Conservation (phyloP, 1,140 invertebrate genomes). For the Bilobella aurantiaca region DNA sequence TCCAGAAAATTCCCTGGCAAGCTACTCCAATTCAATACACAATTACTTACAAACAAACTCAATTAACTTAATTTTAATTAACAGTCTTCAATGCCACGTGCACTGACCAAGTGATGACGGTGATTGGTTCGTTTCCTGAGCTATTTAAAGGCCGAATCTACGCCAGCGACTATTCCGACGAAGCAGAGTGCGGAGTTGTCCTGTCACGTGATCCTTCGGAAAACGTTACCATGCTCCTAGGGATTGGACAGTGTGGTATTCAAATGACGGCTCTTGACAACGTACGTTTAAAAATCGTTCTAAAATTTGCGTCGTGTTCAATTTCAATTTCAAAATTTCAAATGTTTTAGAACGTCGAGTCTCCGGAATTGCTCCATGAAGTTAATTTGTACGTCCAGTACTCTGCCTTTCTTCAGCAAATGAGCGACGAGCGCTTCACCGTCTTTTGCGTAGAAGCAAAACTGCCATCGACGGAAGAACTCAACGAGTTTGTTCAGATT, state of each 20-base stretch:
- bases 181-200: slow-evolving; percentile 26
- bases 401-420: slow-evolving; percentile 34
- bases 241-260: slow-evolving; percentile 29
- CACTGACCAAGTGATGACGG: slow-evolving; percentile 14
- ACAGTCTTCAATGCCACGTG: slow-evolving; percentile 12
- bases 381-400: slow-evolving; percentile 33
- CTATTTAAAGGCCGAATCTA: slow-evolving; percentile 32
- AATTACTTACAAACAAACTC: too few relatives aligned
- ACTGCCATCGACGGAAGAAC: slow-evolving; percentile 6
- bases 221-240: slow-evolving; percentile 28
- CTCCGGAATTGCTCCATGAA: slow-evolving; percentile 23
- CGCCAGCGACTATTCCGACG: slow-evolving; percentile 25
- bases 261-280: slow-evolving; percentile 28
- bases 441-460: slow-evolving; percentile 26
- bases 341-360: slow-evolving; percentile 30
- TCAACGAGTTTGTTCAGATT: not conserved
- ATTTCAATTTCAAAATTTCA: slow-evolving; percentile 11
- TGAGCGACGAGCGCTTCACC: slow-evolving; percentile 31
- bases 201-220: slow-evolving; percentile 7
- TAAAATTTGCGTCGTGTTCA: slow-evolving; percentile 10
- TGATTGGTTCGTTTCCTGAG: slow-evolving; percentile 18
- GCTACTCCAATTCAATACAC: too few relatives aligned
- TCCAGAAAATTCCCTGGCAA: not conserved
- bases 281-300: slow-evolving; percentile 13
- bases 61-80: slow-evolving; percentile 8